Percentiles rank a stretch among this genome's conserved stretches.
Evolutionary conservation across 1,140 invertebrate species (phyloP).

Genomic region (Heliothis virescens): DNA sequence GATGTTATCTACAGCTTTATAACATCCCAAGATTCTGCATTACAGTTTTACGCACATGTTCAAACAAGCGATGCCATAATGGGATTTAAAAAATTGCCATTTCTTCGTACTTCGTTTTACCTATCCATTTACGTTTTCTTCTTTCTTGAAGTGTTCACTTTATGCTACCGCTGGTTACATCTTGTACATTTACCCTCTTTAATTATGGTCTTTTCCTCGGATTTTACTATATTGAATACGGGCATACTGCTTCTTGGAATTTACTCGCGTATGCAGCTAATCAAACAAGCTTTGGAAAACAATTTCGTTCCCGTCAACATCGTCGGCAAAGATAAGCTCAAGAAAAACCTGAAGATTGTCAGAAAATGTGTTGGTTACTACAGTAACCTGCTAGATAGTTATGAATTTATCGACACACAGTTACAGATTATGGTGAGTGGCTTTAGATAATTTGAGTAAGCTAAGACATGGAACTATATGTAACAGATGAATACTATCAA

Average conservation of each 20-base stretch:
- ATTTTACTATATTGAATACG: neutral
- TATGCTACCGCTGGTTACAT: no score
- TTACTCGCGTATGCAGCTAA: neutral
- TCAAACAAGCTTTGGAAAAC: neutral
- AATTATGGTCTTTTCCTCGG: neutral
- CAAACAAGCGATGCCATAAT: neutral
- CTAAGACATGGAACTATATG: no score
- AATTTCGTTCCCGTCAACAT: neutral
- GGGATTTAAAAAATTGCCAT: neutral
- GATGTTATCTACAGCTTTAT: neutral
- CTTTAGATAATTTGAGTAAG: no score
- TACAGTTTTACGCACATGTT: neutral
- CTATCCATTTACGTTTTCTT: neutral
- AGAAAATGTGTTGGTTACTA: neutral
- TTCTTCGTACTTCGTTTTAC: neutral
- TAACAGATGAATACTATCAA: no score
- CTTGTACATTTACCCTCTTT: neutral
- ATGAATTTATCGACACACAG: neutral
- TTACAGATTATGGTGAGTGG: neutral
- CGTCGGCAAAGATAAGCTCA: neutral
- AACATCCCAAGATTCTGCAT: neutral
- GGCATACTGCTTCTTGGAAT: neutral
- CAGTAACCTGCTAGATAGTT: neutral
- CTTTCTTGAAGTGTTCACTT: neutral
- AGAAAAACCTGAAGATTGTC: neutral